Evolutionary conservation across 2,797 vertebrate genomes (phyloP).

Genomic region (Rhinatrema bivittatum): DNA sequence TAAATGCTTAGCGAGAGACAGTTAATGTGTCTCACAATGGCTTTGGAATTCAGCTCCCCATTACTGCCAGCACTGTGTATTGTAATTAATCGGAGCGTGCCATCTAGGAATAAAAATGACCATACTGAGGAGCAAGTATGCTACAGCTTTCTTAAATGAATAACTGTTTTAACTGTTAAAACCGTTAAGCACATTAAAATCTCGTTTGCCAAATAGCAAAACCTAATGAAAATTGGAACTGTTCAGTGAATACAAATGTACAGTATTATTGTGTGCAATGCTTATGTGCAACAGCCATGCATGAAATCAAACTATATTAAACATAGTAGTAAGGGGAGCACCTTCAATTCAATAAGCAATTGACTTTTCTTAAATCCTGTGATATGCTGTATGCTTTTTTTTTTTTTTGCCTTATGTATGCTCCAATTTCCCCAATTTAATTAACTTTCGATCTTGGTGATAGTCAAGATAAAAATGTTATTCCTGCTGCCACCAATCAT

Average conservation of each 20-base stretch:
- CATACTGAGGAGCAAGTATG: constrained; percentile 27
- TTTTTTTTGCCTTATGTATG: neutral
- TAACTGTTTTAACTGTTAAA: constrained; percentile 46
- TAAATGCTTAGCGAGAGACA: constrained; percentile 29
- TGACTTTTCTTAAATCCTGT: constrained; percentile 16
- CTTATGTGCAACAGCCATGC: constrained; percentile 36
- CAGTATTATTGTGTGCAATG: constrained; percentile 35
- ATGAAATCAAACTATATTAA: constrained; percentile 33
- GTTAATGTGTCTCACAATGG: constrained; percentile 29
- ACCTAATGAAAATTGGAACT: constrained; percentile 52
- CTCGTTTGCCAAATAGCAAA: constrained; percentile 57
- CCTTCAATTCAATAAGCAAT: constrained; percentile 30
- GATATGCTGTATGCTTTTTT: neutral
- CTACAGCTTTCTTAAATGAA: constrained; percentile 36
- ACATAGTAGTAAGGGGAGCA: constrained; percentile 26
- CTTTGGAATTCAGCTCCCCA: constrained; percentile 20
- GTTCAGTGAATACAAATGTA: constrained; percentile 49
- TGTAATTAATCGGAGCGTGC: constrained; percentile 44
- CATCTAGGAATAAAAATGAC: constrained; percentile 40
- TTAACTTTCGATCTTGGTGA: too few relatives aligned
- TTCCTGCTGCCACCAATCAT: too few relatives aligned
- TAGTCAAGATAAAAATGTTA: too few relatives aligned
- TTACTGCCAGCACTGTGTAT: constrained; percentile 41
- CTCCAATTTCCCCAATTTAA: too few relatives aligned
- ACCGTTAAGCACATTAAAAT: constrained; percentile 62